Base-by-base conservation (phyloP, 2,888 invertebrate genomes). In the Lymantria monacha region DNA sequence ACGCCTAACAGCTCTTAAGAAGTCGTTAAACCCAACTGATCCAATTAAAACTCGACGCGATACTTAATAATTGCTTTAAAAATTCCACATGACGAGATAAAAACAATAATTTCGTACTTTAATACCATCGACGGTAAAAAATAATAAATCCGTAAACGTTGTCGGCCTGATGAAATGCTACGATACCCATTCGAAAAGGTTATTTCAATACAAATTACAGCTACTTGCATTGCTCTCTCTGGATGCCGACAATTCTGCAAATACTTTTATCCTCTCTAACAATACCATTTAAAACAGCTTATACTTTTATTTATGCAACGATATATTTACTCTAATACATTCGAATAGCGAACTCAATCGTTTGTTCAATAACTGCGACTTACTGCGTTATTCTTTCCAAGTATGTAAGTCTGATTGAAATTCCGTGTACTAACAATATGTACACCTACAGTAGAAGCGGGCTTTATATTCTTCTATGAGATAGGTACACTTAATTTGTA, bases 161-260 rank as follows among this genome's bases (percentile, higher is more conserved):
- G 72, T 63, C 74, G 70, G 79, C 65, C 76, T 81, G 85, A 87
- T 87, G 87, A 86, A 87, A 89, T 83, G 86, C 84, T 80, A 81
- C 83, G 83, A 87, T 88, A 85, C 82, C 74, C 87, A 84, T 85
- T 85, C 89, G 82, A 77, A 81, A 84, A 83, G 82, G 85, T 85
- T 90, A 90, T 89, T 91, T 85, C 86, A 85, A 90, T 90, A 89
- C 88, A 89, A 90, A 90, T 90, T 88, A 86, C 87, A 79, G 86
- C 84, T 85, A 87, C 89, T 89, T 85, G 85, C 86, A 72, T 82
- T 81, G 85, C 81, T 79, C 84, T 77, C 85, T 72, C 76, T 77
- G 84, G 83, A 73, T 82, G 85, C 90, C 90, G 86, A 83, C 85
- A 85, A 90, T 91, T 87, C 88, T 87, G 86, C 87, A 83, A 85